A percentile compares a stretch with the other conserved stretches of the same genome.
phyloP scores from a whole-genome alignment of 2,797 vertebrate genomes.

The Adelosebastes latens region DNA sequence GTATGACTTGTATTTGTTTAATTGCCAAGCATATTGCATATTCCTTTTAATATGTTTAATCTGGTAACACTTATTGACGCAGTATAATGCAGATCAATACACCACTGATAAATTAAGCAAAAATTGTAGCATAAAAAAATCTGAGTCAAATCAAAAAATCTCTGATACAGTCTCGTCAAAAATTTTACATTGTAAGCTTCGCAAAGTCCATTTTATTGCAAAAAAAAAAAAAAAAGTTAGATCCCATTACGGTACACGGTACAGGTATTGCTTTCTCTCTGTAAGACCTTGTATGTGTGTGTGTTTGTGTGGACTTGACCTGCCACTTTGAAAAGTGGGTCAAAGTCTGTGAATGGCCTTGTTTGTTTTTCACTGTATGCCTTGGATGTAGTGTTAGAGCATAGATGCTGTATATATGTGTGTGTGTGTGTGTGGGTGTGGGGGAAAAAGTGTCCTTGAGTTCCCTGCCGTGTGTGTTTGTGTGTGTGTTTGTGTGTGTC shows the following conservation, averaged over 20 bases:
- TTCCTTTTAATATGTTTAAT: neutral
- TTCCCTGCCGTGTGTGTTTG: constrained; percentile 1
- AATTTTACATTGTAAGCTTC: neutral
- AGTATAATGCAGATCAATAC: neutral
- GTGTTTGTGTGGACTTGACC: constrained; percentile 21
- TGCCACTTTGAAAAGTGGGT: constrained; percentile 21
- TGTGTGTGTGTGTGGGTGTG: neutral
- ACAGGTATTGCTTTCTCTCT: neutral
- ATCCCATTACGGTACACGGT: neutral
- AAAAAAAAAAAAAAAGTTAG: neutral
- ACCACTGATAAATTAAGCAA: neutral
- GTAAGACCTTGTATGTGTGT: neutral
- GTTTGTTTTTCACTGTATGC: constrained; percentile 28
- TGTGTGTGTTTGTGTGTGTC: constrained; percentile 26
- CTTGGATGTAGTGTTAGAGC: neutral
- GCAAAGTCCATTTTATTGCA: neutral
- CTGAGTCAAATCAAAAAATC: neutral
- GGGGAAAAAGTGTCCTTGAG: constrained; percentile 50
- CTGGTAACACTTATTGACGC: neutral
- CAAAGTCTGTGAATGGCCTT: constrained; percentile 21
- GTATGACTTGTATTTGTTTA: neutral
- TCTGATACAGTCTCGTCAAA: neutral
- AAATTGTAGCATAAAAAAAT: neutral
- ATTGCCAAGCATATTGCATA: neutral
- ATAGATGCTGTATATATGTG: neutral